Evolutionary conservation across 1,140 invertebrate species (phyloP).

Genomic region (Manduca sexta): DNA sequence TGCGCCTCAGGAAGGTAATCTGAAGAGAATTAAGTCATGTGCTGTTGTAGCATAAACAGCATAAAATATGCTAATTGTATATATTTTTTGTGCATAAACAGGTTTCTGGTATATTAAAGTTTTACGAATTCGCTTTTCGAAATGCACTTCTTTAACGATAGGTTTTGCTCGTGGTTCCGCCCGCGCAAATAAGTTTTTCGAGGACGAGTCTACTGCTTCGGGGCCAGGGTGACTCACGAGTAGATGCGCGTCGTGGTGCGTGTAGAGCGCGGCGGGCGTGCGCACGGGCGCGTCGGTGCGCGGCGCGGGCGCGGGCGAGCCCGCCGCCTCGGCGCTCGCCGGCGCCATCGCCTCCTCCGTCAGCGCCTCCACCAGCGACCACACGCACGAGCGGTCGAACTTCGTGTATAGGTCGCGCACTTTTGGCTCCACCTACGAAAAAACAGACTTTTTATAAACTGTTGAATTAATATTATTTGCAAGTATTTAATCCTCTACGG

Average conservation of each 20-base stretch:
- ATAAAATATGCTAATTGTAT: background rate
- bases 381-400: constrained; percentile 55
- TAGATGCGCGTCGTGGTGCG: constrained; percentile 32
- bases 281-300: constrained; percentile 31
- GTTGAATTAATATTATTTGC: background rate
- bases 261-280: constrained; percentile 41
- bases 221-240: too few species aligned
- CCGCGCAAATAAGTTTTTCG: too few species aligned
- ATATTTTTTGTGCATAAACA: background rate
- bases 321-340: constrained; percentile 16
- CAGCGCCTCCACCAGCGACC: constrained; percentile 48
- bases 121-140: too few species aligned
- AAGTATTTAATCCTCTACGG: too few species aligned
- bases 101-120: too few species aligned
- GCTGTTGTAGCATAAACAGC: background rate
- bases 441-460: background rate
- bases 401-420: constrained; percentile 52
- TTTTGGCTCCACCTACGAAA: constrained; percentile 47
- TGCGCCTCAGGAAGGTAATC: constrained; percentile 54
- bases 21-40: constrained; percentile 14
- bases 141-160: too few species aligned
- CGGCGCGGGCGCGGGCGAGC: constrained; percentile 28
- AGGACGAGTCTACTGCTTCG: too few species aligned
- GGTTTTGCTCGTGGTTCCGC: too few species aligned
- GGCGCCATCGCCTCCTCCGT: constrained; percentile 28